Evolutionary conservation across 1,140 invertebrate species (phyloP).

Genomic region (Oryctes rhinoceros): DNA sequence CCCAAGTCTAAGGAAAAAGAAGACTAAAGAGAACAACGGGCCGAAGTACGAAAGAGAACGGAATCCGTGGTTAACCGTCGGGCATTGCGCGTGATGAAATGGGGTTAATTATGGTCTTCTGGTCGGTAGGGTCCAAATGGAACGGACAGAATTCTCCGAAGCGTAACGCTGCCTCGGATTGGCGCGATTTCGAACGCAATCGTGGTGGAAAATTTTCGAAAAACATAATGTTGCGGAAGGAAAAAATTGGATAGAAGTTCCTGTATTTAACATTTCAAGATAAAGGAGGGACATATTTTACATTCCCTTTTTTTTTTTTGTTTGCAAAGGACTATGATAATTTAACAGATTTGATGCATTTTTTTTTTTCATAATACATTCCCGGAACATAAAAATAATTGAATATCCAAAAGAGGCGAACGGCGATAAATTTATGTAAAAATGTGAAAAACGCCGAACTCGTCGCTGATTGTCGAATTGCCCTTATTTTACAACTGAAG

Average conservation of each 20-base stretch:
- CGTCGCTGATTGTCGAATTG: no score
- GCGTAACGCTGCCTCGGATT: neutral
- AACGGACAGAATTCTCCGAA: neutral
- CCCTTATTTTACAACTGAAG: no score
- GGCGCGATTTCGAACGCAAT: neutral
- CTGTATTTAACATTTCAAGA: no score
- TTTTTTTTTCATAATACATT: no score
- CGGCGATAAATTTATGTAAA: no score
- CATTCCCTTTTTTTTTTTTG: neutral
- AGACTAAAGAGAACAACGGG: neutral
- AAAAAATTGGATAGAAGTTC: neutral
- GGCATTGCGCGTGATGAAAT: neutral
- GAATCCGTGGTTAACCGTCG: constrained; percentile 4
- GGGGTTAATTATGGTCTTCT: constrained; percentile 21
- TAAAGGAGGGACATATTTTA: neutral
- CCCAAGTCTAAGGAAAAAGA: neutral
- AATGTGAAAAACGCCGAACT: no score
- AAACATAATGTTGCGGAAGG: neutral
- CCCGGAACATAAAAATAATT: no score
- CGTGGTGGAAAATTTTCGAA: neutral
- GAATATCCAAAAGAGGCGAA: no score
- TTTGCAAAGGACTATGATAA: no score
- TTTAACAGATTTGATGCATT: no score
- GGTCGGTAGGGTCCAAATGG: constrained; percentile 6
- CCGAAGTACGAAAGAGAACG: neutral